phyloP scores from a whole-genome alignment of 2,888 invertebrate species.

The Clitarchus hookeri region DNA sequence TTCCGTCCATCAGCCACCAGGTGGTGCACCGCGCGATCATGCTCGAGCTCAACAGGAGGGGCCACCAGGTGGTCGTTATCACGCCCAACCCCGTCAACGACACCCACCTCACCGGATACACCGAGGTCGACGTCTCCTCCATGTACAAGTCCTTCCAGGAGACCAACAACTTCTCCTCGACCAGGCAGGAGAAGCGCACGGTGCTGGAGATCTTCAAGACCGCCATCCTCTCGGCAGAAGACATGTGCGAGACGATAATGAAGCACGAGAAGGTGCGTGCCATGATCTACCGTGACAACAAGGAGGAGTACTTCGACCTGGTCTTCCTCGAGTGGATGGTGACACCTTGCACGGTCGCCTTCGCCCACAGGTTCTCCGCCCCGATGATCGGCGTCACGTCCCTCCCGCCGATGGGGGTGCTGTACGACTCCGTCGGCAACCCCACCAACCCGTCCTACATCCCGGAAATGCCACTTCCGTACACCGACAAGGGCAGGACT shows the following conservation, averaged over 20 bases:
- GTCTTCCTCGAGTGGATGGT: slow-evolving; percentile 61
- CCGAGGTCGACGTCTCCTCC: not conserved
- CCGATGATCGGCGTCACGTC: not conserved
- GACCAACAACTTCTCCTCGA: not conserved
- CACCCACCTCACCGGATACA: not conserved
- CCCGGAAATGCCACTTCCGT: no score
- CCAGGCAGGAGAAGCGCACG: not conserved
- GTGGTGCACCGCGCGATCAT: slow-evolving; percentile 42
- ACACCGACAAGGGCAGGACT: not conserved
- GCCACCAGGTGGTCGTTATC: slow-evolving; percentile 44
- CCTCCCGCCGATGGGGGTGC: not conserved
- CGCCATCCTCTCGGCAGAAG: no score
- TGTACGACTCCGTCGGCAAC: not conserved
- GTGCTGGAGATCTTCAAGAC: not conserved
- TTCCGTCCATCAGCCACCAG: slow-evolving; percentile 44
- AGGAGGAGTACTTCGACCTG: slow-evolving; percentile 56
- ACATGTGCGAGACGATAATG: slow-evolving; percentile 31
- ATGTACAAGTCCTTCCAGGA: not conserved
- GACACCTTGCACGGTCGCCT: slow-evolving; percentile 57
- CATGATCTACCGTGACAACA: slow-evolving; percentile 36
- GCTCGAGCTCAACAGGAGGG: slow-evolving; percentile 42
- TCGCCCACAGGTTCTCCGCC: slow-evolving; percentile 49
- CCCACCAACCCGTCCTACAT: no score
- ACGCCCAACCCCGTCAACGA: slow-evolving; percentile 48
- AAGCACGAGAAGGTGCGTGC: slow-evolving; percentile 26